Evolutionary conservation across 2,113 vertebrate species (phyloP), one percentile per base, ranked within the genome.

Genomic region (Hemiprocne comata): DNA sequence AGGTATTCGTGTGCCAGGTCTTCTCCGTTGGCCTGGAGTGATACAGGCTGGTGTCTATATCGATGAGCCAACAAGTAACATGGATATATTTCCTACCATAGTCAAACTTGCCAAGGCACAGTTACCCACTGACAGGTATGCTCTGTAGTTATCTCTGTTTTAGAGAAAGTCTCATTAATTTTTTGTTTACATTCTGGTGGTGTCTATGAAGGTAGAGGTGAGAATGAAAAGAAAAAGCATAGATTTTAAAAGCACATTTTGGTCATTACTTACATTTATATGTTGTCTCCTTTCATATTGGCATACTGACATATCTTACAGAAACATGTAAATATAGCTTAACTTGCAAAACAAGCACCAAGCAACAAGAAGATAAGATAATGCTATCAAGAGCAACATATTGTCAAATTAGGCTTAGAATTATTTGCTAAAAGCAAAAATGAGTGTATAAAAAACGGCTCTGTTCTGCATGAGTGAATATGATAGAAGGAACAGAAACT

Each of bases 1-100:
- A 78, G 99, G 99, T 4, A 99, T 99, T 94, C 98, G 98, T 29
- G 97, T 99, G 14, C 99, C 99, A 1, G 99, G 98, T 21, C 93
- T 99, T 48, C 54, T 99, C 9, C 94, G 96, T 1, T 99, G 98
- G 99, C 97, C 98, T 0, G 97, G 98, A 3, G 90, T 93, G 18
- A 75, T 99, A 65, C 96, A 92, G 5, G 73, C 93, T 2, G 98
- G 98, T 54, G 74, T 61, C 23, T 42, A 91, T 67, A 87, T 98
- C 2, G 93, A 98, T 12, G 97, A 98, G n/a, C 98, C 98, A 40
- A 99, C 98, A 2, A 99, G 99, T 97, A 99, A 99, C 97, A 99
- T 99, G 99, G 99, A 99, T 93, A 20, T 99, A 62, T 99, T 99
- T 85, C 98, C 99, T 4, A 99, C 98, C 0, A 84, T 99, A 77